Conservation (phyloP, 2,113 vertebrate species). For the Rhabdornis inornatus region DNA sequence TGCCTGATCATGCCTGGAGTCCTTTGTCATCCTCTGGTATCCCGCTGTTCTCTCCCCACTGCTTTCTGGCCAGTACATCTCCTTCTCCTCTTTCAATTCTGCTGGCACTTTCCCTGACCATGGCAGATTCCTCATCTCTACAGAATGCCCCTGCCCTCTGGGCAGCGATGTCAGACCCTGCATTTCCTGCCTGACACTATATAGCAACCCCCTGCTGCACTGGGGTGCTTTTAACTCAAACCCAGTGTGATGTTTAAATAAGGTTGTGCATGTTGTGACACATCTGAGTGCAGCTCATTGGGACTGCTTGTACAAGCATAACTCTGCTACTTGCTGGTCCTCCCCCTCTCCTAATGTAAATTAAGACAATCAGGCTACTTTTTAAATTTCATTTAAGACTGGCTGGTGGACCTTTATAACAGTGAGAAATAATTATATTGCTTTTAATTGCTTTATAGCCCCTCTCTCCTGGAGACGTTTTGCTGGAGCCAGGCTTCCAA, state of each 20-base stretch:
- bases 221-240: background rate
- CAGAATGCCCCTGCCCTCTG: background rate
- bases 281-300: background rate
- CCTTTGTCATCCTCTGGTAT: background rate
- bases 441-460: background rate
- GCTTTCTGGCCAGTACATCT: background rate
- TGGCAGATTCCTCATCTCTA: background rate
- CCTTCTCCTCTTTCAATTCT: background rate
- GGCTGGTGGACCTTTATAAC: background rate
- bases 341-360: background rate
- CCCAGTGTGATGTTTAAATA: background rate
- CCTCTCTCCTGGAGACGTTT: background rate
- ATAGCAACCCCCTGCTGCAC: background rate
- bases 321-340: background rate
- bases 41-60: background rate
- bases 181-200: background rate
- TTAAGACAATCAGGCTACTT: background rate
- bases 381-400: background rate
- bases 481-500: background rate
- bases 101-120: background rate
- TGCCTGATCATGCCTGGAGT: background rate
- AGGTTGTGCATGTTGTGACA: background rate
- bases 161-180: background rate
- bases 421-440: background rate
- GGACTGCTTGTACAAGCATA: background rate